Base-by-base conservation (phyloP, 1,140 invertebrate genomes). In the Homarus americanus region DNA sequence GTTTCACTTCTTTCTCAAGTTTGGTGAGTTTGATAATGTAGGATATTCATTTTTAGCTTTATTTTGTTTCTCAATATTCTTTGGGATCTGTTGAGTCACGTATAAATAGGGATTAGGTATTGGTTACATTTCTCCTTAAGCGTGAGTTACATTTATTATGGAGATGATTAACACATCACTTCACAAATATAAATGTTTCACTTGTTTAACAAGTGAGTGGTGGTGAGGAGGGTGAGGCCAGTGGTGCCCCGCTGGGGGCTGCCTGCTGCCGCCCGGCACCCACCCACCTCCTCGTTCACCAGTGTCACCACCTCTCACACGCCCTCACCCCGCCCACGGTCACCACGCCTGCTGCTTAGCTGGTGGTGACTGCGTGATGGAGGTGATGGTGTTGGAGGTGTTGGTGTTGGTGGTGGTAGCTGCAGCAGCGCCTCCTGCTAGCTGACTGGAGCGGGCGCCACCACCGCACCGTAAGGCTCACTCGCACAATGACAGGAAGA, bases 401-500 rank as follows among this genome's bases (percentile, higher is more conserved):
- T 44, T 40, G 28, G 41, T 80, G 63, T 7, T 69, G 76, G 40
- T 41, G 40, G 58, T 41, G 58, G 36, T 76, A 88, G 58, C 69
- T 40, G 40, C 41, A 73, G 69, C 28, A 86, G 83, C 72, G 40
- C 72, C 83, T 86, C 66, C 83, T 86, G 83, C 83, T 75, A n/a
- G 76, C 12, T 88, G 75, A 80, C 76, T 88, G 78, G 63, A 80
- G 38, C 63, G 76, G 78, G 38, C 79, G 88, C 88, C 88, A 69
- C 78, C 79, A 82, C 87, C 32, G 38, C 87, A 83, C 88, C 88
- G 88, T 90, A 90, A 90, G 88, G 69, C 53, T 84, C 88, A 90
- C 88, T 90, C 80, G 80, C 88, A 90, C 88, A 90, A 90, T 90
- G 88, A 90, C 88, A 90, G 88, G 88, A 90, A 90, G 88, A 90